Evolutionary conservation across 2,113 vertebrate genomes (phyloP), one percentile per base, ranked within the genome.

Genomic region (Turdus rufiventris): DNA sequence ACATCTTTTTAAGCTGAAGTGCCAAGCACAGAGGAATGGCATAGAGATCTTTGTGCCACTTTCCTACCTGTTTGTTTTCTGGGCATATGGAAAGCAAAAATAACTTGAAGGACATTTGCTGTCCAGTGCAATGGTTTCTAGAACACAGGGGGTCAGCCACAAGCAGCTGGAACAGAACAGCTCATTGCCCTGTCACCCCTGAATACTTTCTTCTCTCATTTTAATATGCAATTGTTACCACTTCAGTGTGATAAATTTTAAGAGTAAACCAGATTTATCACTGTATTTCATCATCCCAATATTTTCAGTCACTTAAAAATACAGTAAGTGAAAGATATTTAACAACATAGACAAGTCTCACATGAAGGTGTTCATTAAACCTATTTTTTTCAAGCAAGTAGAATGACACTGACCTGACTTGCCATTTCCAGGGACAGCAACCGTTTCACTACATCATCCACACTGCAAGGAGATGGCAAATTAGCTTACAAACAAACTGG

Each of bases 351-450:
- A 74, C 17, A 63, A 58, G n/a, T 26, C 42, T 75, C 5, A 83
- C 62, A 40, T 6, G 10, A 16, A 54, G 0, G 4, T 13, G 17
- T 42, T 58, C 88, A 23, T 10, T 12, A 60, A 26, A 57, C 29
- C 45, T 26, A 0, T 10, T 17, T 5, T 51, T 38, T 51, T 79
- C 36, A 54, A 13, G 15, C 51, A 71, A 31, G 25, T 7, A 88
- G 60, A 73, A 56, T 12, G 31, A 28, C 11, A 97, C 98, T 98
- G 93, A 99, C 99, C 96, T 98, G 98, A 91, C 80, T 98, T 21
- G 98, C 99, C 95, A 99, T 98, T 96, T 99, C 99, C 98, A 99
- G 86, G 8, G 99, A 98, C 79, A 99, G 88, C n/a, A 99, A 84
- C 75, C 98, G 98, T 97, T 94, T 99, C 81, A 99, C 98, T 10